A percentile compares a stretch with the other conserved stretches of the same genome.
phyloP scores from a whole-genome alignment of 1,140 invertebrate genomes.

The Bradynema listronoti region DNA sequence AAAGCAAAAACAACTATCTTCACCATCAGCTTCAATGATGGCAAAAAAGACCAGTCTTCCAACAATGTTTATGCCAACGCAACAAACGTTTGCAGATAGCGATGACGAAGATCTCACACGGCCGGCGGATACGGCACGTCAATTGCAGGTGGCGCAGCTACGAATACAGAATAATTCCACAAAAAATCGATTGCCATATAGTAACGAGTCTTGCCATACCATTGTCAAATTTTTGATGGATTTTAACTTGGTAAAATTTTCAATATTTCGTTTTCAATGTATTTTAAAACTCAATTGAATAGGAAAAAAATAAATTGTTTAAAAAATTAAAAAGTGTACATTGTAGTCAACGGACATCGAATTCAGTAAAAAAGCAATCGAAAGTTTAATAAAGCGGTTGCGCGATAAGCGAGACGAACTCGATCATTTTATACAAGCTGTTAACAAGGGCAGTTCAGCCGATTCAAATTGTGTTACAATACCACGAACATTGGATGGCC shows the following conservation, averaged over 20 bases:
- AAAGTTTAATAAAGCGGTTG: conserved; percentile 48
- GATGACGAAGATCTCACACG: too few species aligned
- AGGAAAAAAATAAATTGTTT: too few species aligned
- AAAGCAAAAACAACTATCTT: too few species aligned
- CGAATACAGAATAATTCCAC: too few species aligned
- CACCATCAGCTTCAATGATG: too few species aligned
- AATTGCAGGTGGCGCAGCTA: too few species aligned
- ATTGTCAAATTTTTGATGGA: conserved; percentile 9
- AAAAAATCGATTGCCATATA: conserved; percentile 7
- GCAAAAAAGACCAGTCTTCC: too few species aligned
- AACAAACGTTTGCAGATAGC: too few species aligned
- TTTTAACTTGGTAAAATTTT: conserved; percentile 3
- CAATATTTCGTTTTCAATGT: too few species aligned
- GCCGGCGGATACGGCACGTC: too few species aligned
- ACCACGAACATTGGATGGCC: conserved; percentile 91
- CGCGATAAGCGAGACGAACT: conserved; percentile 63
- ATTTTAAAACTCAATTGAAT: too few species aligned
- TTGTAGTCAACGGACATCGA: conserved; percentile 24
- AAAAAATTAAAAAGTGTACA: background rate
- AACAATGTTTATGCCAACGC: too few species aligned
- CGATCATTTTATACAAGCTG: conserved; percentile 22
- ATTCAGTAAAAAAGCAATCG: conserved; percentile 40
- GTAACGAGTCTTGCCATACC: conserved; percentile 10
- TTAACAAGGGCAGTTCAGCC: conserved; percentile 7
- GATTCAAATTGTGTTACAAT: conserved; percentile 86